Conservation (phyloP, 2,888 invertebrate genomes). For the Diploptera punctata region DNA sequence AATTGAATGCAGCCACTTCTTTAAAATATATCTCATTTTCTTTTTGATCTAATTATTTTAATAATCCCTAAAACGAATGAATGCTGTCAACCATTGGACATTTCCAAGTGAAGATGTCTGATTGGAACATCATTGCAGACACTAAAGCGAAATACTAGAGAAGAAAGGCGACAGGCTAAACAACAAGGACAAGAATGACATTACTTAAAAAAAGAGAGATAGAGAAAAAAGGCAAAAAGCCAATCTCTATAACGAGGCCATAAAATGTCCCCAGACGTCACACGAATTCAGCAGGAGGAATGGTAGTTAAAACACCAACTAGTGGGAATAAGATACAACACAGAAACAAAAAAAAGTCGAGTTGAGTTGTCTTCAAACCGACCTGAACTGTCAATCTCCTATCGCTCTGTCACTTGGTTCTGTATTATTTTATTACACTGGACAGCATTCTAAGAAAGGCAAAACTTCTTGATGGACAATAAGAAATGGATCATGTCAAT, state of each 20-base stretch:
- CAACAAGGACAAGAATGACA: constrained; percentile 13
- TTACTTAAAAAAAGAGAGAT: constrained; percentile 4
- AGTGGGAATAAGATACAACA: constrained; percentile 32
- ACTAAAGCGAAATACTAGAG: too few species aligned
- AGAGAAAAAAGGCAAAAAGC: constrained; percentile 19
- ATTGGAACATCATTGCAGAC: too few species aligned
- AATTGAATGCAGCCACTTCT: too few species aligned
- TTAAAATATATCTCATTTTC: too few species aligned
- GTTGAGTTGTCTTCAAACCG: constrained; percentile 15
- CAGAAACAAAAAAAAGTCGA: neutral
- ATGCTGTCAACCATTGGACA: too few species aligned
- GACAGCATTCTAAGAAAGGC: neutral
- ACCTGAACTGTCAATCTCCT: constrained; percentile 28
- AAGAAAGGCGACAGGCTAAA: neutral
- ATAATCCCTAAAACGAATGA: too few species aligned
- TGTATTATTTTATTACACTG: constrained; percentile 12
- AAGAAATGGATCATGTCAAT: neutral
- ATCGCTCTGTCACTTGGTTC: neutral
- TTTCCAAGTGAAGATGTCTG: too few species aligned
- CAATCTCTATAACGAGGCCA: constrained; percentile 41
- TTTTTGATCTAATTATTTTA: too few species aligned
- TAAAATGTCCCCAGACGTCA: constrained; percentile 38
- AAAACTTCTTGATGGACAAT: neutral
- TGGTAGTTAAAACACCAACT: constrained; percentile 29
- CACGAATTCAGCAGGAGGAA: constrained; percentile 18